Conservation (phyloP, 1,140 invertebrate species). For the Aphidius gifuensis region DNA sequence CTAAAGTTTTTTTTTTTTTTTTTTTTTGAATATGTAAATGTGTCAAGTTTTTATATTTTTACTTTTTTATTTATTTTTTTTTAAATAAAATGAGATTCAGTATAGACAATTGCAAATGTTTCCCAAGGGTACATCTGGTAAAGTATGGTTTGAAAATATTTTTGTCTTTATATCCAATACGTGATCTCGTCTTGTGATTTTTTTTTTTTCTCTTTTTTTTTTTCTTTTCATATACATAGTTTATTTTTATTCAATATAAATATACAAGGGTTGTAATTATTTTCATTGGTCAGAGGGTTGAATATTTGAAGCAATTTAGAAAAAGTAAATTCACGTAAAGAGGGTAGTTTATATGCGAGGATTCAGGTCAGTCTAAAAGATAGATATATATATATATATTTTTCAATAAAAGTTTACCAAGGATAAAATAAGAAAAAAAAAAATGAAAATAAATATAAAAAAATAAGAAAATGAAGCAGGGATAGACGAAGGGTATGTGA, state of each 20-base stretch:
- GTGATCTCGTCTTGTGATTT: constrained; percentile 9
- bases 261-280: too few relatives aligned
- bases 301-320: background rate
- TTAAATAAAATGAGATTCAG: too few relatives aligned
- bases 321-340: constrained; percentile 26
- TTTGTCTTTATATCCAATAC: constrained; percentile 24
- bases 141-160: constrained; percentile 34
- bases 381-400: constrained; percentile 42
- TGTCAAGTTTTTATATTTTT: too few relatives aligned
- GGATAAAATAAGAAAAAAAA: constrained; percentile 24
- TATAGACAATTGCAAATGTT: too few relatives aligned
- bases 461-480: background rate
- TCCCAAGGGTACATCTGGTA: constrained; percentile 34
- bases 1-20: too few relatives aligned
- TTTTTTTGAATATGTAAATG: too few relatives aligned
- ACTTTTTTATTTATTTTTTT: too few relatives aligned
- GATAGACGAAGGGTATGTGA: constrained; percentile 28
- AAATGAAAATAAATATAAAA: too few relatives aligned
- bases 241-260: too few relatives aligned
- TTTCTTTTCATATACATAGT: background rate
- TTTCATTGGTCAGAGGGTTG: too few relatives aligned
- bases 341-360: constrained; percentile 53
- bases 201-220: background rate
- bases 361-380: constrained; percentile 39
- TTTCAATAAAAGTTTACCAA: constrained; percentile 48